These are phyloP conservation scores for Tyria jacobaeae DNA, from an alignment of 2,888 invertebrate species.

Conservation along the genomic window DNA sequence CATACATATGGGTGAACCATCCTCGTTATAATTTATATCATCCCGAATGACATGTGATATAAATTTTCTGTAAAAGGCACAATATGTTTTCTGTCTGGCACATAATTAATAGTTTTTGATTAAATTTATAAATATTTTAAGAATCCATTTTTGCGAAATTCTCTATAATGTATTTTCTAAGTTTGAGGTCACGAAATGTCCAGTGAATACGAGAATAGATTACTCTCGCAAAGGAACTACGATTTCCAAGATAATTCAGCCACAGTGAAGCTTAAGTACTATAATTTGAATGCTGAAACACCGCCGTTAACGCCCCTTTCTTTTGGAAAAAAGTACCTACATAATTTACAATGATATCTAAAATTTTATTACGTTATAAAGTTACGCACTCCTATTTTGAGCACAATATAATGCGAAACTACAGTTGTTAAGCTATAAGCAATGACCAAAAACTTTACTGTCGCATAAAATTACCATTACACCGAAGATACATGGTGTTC, in stretches of 20 bases:
- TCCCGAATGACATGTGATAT: too few relatives aligned
- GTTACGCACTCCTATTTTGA: constrained; percentile 39
- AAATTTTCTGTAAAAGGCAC: too few relatives aligned
- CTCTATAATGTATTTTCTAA: neutral
- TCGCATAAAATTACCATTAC: constrained; percentile 62
- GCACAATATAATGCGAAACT: constrained; percentile 56
- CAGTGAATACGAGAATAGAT: neutral
- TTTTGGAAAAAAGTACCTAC: constrained; percentile 31
- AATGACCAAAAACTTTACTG: constrained; percentile 56
- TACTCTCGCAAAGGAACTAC: too few relatives aligned
- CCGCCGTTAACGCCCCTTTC: constrained; percentile 13
- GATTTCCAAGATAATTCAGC: neutral
- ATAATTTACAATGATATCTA: constrained; percentile 39
- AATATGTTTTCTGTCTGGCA: neutral
- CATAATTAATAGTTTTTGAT: too few relatives aligned
- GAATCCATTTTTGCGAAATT: neutral
- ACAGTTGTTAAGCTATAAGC: constrained; percentile 51
- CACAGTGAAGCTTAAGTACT: neutral
- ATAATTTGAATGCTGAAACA: constrained; percentile 12
- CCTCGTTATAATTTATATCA: too few relatives aligned
- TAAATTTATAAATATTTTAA: too few relatives aligned
- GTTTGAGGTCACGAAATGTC: neutral
- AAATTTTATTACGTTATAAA: constrained; percentile 42
- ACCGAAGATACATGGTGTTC: constrained; percentile 49
- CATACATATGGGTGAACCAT: too few relatives aligned